Base-by-base conservation (phyloP, 2,113 vertebrate genomes). In the Takifugu flavidus region DNA sequence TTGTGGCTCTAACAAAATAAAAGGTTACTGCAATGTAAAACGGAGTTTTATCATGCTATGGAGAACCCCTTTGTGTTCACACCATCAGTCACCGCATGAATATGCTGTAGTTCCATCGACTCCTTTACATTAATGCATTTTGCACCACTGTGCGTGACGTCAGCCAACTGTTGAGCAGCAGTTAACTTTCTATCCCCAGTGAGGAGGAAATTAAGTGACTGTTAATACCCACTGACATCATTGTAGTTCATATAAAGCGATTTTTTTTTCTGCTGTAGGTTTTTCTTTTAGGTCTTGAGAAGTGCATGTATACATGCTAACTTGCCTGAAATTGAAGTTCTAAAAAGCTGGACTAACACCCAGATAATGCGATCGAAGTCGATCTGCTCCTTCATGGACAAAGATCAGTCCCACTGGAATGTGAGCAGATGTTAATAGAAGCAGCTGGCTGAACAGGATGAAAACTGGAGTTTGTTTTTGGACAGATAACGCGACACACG, bases 201-300 rank as follows among this genome's bases (percentile, higher is more conserved):
- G 11, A 52, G 34, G 44, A 80, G 72, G 69, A 75, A 70, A 75
- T 44, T 45, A 74, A 62, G 60, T 65, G 69, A 59, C 45, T 56
- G 59, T 53, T 65, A 59, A 62, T 62, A 63, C 52, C 4, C 65
- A 53, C 58, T 69, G 42, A 72, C 56, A 59, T 53, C 53, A 70
- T 72, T 59, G 27, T 15, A 55, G 58, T 65, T n/a, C 39, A 53
- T 59, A 50, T 67, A 52, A 70, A 70, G 59, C 53, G 34, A 64
- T 66, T 72, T 67, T 56, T 77, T 39, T 5, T 56, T 52, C 25
- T 53, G 70, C 53, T 44, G 29, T 31, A 4, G 5, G 5, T 31
- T 31, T 31, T 31, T 31, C 29, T 31, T 31, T 31, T 31, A 10
- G 34, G 34, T 39, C 34, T 2, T 39, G 8, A 39, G 11, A 39